phyloP scores from a whole-genome alignment of 2,113 vertebrate species.

The Neopipo cinnamomea region DNA sequence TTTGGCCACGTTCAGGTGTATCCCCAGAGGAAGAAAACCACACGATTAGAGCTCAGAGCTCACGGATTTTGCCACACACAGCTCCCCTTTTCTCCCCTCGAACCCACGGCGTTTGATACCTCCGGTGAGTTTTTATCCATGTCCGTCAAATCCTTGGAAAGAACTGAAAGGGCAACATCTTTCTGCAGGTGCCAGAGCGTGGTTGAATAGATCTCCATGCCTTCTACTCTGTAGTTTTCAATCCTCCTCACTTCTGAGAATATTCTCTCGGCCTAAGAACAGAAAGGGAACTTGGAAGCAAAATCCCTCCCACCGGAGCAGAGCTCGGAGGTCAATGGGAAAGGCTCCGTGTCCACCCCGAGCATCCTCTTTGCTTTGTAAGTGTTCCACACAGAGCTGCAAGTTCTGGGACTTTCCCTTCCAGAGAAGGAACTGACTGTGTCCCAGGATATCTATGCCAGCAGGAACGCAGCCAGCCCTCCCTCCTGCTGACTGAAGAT shows the following conservation, averaged over 20 bases:
- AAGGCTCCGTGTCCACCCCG: background rate
- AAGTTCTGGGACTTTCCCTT: background rate
- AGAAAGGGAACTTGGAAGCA: background rate
- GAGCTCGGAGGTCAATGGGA: background rate
- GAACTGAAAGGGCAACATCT: slow-evolving; percentile 92
- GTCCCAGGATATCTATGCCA: accelerated
- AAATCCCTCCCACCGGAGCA: background rate
- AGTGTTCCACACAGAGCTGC: background rate
- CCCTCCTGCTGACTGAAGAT: background rate
- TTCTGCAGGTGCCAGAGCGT: slow-evolving; percentile 98
- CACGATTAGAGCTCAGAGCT: background rate
- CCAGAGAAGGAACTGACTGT: background rate
- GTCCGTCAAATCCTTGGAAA: slow-evolving; percentile 97
- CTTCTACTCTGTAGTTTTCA: slow-evolving; percentile 93
- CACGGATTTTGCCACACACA: background rate
- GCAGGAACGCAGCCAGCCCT: background rate
- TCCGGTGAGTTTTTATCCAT: slow-evolving; percentile 99
- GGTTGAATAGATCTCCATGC: slow-evolving; percentile 98
- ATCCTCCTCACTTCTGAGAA: slow-evolving; percentile 96
- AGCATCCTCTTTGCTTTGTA: background rate
- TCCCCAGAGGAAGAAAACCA: background rate
- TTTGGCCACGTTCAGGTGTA: background rate
- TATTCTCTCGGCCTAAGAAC: slow-evolving; percentile 88
- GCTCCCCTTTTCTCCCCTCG: background rate
- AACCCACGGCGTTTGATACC: slow-evolving; percentile 66